These are phyloP conservation scores for Papilio polyxenes DNA, from an alignment of 1,140 invertebrate species.

Conservation along the genomic window DNA sequence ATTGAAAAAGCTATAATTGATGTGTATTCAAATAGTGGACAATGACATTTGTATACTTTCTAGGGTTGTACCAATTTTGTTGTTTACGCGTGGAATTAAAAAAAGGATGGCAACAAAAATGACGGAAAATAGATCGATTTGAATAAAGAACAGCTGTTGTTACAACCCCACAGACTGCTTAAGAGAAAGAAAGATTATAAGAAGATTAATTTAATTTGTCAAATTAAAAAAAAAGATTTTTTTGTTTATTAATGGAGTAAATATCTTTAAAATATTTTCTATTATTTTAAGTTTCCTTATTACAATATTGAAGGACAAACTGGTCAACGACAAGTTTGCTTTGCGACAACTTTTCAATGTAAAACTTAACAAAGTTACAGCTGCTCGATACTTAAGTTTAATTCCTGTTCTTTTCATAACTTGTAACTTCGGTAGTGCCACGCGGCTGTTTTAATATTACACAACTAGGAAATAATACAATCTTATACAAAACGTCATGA, in stretches of 20 bases:
- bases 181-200: too few relatives aligned
- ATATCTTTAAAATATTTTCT: background rate
- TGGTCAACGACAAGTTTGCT: background rate
- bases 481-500: too few relatives aligned
- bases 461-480: background rate
- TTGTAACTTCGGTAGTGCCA: background rate
- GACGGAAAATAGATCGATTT: background rate
- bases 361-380: slow-evolving; percentile 15
- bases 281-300: background rate
- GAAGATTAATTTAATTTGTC: too few relatives aligned
- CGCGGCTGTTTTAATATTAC: background rate
- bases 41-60: background rate
- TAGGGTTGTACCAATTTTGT: slow-evolving; percentile 9
- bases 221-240: too few relatives aligned
- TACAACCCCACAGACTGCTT: too few relatives aligned
- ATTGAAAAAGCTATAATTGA: slow-evolving; percentile 21
- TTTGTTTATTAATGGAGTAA: background rate
- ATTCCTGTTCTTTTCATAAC: slow-evolving; percentile 17
- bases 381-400: slow-evolving; percentile 2
- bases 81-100: background rate
- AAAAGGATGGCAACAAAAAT: background rate
- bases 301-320: background rate
- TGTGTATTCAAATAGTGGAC: slow-evolving; percentile 5
- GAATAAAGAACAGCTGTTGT: too few relatives aligned
- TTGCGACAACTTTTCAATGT: background rate